phyloP scores from a whole-genome alignment of 2,113 vertebrate genomes.

The Aplodontia rufa region DNA sequence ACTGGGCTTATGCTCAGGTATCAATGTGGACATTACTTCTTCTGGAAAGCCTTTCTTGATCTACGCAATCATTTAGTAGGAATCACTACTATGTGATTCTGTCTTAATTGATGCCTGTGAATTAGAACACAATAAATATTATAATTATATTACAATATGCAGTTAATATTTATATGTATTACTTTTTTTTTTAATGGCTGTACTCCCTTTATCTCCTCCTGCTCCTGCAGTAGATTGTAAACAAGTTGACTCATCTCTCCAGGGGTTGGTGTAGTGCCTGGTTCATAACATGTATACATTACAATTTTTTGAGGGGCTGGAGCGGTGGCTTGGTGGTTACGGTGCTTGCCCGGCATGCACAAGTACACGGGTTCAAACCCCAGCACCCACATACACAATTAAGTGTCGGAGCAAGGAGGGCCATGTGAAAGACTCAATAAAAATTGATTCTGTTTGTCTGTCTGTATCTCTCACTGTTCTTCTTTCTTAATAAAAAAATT shows the following conservation, averaged over 20 bases:
- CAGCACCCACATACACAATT: too few species aligned
- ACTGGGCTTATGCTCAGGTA: neutral
- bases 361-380: too few species aligned
- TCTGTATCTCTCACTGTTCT: too few species aligned
- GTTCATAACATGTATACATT: neutral
- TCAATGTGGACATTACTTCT: neutral
- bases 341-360: too few species aligned
- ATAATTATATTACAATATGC: neutral
- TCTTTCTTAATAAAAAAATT: too few species aligned
- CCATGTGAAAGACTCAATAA: too few species aligned
- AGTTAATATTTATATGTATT: neutral
- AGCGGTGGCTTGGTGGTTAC: too few species aligned
- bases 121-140: neutral
- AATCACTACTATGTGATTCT: neutral
- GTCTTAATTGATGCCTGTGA: neutral
- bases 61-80: neutral
- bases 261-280: neutral
- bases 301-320: too few species aligned
- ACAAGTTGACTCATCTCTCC: neutral
- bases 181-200: neutral
- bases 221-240: neutral
- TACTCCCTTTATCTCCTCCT: rapidly evolving
- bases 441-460: too few species aligned
- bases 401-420: too few species aligned
- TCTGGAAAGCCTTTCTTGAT: neutral